A percentile compares a stretch with the other conserved stretches of the same genome.
These are phyloP conservation scores for Coleophora flavipennella DNA, from an alignment of 2,888 invertebrate genomes.

Conservation along the genomic window DNA sequence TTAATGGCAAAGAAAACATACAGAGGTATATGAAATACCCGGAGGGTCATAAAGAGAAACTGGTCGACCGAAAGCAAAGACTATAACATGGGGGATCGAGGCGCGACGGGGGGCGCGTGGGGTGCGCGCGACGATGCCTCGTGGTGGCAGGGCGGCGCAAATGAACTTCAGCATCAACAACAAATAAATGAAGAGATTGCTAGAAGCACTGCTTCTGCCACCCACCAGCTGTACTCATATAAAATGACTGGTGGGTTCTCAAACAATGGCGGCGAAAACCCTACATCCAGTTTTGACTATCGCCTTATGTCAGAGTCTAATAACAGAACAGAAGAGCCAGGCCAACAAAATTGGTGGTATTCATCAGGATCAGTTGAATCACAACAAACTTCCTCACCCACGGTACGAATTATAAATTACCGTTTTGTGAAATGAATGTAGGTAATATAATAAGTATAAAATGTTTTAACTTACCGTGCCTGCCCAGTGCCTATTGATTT, in stretches of 20 bases:
- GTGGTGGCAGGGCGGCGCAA: conserved; percentile 67
- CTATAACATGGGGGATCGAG: conserved; percentile 67
- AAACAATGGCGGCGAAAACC: conserved; percentile 76
- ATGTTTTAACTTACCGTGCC: no score
- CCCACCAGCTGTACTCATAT: conserved; percentile 86
- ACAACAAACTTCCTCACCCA: conserved; percentile 59
- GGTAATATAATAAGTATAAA: no score
- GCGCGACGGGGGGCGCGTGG: conserved; percentile 71
- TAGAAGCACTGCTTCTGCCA: conserved; percentile 56
- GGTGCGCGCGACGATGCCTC: conserved; percentile 73
- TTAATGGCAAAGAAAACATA: conserved; percentile 30
- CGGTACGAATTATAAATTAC: conserved; percentile 36
- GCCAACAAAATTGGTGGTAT: conserved; percentile 81
- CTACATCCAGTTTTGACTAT: conserved; percentile 82
- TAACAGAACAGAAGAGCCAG: conserved; percentile 55
- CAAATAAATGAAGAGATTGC: conserved; percentile 65
- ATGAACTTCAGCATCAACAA: conserved; percentile 66
- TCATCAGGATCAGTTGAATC: conserved; percentile 75
- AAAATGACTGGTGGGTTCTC: conserved; percentile 91
- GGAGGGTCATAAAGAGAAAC: conserved; percentile 55
- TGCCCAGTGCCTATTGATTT: no score
- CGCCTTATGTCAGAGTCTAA: conserved; percentile 76
- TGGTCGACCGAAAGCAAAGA: conserved; percentile 56
- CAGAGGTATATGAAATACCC: conserved; percentile 33
- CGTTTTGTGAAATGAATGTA: no score